A percentile compares a stretch with the other conserved stretches of the same genome.
Evolutionary conservation across 2,888 invertebrate genomes (phyloP).

Genomic region (Idaea straminata): DNA sequence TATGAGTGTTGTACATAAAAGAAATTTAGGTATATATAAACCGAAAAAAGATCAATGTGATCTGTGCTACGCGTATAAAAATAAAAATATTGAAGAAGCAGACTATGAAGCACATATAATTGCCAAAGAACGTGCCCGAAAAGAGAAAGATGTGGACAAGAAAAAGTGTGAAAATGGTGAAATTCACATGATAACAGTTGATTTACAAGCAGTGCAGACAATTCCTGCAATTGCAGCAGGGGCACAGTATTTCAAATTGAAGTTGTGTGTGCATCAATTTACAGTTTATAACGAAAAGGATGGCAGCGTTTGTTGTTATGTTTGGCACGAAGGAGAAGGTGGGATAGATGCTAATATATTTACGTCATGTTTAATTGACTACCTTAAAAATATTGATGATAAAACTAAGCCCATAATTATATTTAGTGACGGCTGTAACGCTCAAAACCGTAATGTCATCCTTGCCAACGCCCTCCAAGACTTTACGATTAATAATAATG

Average conservation of each 20-base stretch:
- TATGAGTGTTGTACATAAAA: background rate
- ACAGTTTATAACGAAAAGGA: slow-evolving; percentile 10
- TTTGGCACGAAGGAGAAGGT: slow-evolving; percentile 14
- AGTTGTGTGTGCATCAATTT: slow-evolving; percentile 9
- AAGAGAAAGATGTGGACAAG: background rate
- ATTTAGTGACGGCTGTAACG: no score
- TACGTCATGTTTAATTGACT: no score
- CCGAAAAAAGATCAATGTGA: slow-evolving; percentile 11
- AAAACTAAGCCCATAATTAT: no score
- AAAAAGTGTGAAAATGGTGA: background rate
- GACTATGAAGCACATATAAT: background rate
- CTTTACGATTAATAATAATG: no score
- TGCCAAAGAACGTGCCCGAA: background rate
- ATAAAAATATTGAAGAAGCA: slow-evolving; percentile 5
- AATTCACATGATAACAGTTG: slow-evolving; percentile 7
- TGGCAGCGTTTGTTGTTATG: slow-evolving; percentile 7
- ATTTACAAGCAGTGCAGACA: slow-evolving; percentile 6
- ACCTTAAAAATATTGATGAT: no score
- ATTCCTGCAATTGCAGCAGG: background rate
- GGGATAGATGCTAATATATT: slow-evolving; percentile 5
- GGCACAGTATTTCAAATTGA: background rate
- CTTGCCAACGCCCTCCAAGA: no score
- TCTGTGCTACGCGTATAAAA: slow-evolving; percentile 11
- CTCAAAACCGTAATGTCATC: no score
- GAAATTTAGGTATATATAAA: slow-evolving; percentile 8